phyloP scores from a whole-genome alignment of 1,140 invertebrate species.

The Drosophila azteca region DNA sequence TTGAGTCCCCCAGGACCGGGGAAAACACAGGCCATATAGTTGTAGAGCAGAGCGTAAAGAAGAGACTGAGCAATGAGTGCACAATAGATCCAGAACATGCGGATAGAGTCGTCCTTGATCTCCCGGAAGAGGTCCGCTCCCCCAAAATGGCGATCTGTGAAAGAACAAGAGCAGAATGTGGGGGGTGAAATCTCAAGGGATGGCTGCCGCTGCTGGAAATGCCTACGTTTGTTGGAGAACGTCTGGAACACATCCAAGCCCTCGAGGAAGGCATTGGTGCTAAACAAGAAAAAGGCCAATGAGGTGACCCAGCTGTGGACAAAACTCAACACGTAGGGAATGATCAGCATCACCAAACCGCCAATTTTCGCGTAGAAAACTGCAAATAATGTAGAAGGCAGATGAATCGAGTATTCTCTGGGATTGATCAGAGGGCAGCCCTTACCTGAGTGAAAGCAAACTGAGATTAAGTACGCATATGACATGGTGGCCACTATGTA shows the following conservation, averaged over 20 bases:
- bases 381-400: slow-evolving; percentile 20
- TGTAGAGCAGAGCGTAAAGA: slow-evolving; percentile 70
- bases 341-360: slow-evolving; percentile 65
- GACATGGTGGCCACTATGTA: slow-evolving; percentile 71
- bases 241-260: slow-evolving; percentile 71
- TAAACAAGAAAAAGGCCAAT: slow-evolving; percentile 54
- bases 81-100: slow-evolving; percentile 60
- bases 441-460: slow-evolving; percentile 79
- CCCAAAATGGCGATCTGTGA: slow-evolving; percentile 58
- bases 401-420: neutral
- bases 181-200: neutral
- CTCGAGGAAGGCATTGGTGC: slow-evolving; percentile 66
- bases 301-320: slow-evolving; percentile 51
- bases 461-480: slow-evolving; percentile 78
- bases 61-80: slow-evolving; percentile 60
- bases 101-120: slow-evolving; percentile 64
- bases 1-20: slow-evolving; percentile 75
- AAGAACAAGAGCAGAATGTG: neutral
- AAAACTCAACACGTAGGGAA: slow-evolving; percentile 72
- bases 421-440: too few relatives aligned
- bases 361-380: slow-evolving; percentile 82
- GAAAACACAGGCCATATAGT: slow-evolving; percentile 71
- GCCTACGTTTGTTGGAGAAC: slow-evolving; percentile 75
- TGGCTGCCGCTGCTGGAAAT: neutral
- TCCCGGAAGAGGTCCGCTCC: slow-evolving; percentile 44